phyloP scores from a whole-genome alignment of 2,888 invertebrate genomes.

The Patella depressa region DNA sequence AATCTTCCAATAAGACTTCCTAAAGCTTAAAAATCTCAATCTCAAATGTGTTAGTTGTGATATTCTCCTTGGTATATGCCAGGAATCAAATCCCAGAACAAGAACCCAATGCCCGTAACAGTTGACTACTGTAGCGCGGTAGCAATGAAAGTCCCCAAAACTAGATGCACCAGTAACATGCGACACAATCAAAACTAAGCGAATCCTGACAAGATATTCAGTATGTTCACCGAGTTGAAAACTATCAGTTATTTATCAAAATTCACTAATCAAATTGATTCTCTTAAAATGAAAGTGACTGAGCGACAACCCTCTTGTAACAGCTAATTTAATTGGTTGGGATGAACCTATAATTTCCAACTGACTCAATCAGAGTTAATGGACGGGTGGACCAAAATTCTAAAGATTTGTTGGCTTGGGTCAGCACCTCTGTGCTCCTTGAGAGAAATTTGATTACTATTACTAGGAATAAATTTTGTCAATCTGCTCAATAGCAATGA shows the following conservation, averaged over 20 bases:
- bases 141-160: too few relatives aligned
- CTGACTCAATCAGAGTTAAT: slow-evolving; percentile 24
- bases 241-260: slow-evolving; percentile 6
- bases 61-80: too few relatives aligned
- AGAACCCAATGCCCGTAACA: too few relatives aligned
- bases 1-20: too few relatives aligned
- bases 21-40: too few relatives aligned
- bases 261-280: slow-evolving; percentile 10
- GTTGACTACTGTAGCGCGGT: too few relatives aligned
- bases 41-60: too few relatives aligned
- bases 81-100: too few relatives aligned
- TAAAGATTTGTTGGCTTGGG: slow-evolving; percentile 16
- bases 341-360: slow-evolving; percentile 20
- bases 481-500: slow-evolving; percentile 23
- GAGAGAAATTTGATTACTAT: slow-evolving; percentile 26
- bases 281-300: background rate
- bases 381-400: slow-evolving; percentile 19
- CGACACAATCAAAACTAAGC: too few relatives aligned
- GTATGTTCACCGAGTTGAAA: background rate
- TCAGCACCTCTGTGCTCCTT: slow-evolving; percentile 17
- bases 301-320: slow-evolving; percentile 6
- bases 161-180: too few relatives aligned
- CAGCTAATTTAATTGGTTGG: slow-evolving; percentile 25
- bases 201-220: too few relatives aligned
- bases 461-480: slow-evolving; percentile 22